Base-by-base conservation (phyloP, 1,140 invertebrate species). In the Fopius arisanus region DNA sequence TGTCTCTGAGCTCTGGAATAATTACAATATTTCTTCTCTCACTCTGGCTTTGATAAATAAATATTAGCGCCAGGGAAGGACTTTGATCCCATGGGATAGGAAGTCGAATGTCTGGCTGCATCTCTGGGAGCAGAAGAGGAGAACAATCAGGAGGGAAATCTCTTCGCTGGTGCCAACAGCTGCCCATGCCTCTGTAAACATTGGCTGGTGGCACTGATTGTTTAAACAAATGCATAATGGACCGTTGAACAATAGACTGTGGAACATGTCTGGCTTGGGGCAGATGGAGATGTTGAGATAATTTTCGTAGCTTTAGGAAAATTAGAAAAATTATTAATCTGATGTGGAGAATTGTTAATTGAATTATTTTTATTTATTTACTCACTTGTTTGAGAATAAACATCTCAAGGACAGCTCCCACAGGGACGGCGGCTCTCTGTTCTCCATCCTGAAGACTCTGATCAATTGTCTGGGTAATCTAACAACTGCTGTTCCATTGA, bases 151-250 rank as follows among this genome's bases (percentile, higher is more conserved):
- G 77, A 74, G 82, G 69, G 10, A 66, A 41, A 54, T 80, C 75
- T 76, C 37, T 37, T 67, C 63, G 29, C 54, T 76, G 37, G 73
- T 48, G 65, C 80, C 80, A 67, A 81, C 72, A 54, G 80, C 76
- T 5, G 83, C 59, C 84, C 84, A 85, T 23, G 83, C 77, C 77
- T 86, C 84, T 19, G 84, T 83, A 43, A 86, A 86, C 59, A 86
- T 85, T 21, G 84, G 79, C 62, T 84, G 78, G 74, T 80, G 81
- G 48, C 84, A 86, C 43, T 73, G 66, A 63, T 78, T 71, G 68
- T 80, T 82, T 21, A 81, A 43, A 40, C 84, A 86, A 62, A 84
- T 77, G 54, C 81, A 82, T 14, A 70, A 67, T 67, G 84, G 84
- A 41, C 84, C 84, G 70, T 85, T 86, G 16, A 67, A 70, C 23